Percentiles rank a stretch among this genome's conserved stretches.
Evolutionary conservation across 2,888 invertebrate genomes (phyloP).

Genomic region (Lycia hirtaria): DNA sequence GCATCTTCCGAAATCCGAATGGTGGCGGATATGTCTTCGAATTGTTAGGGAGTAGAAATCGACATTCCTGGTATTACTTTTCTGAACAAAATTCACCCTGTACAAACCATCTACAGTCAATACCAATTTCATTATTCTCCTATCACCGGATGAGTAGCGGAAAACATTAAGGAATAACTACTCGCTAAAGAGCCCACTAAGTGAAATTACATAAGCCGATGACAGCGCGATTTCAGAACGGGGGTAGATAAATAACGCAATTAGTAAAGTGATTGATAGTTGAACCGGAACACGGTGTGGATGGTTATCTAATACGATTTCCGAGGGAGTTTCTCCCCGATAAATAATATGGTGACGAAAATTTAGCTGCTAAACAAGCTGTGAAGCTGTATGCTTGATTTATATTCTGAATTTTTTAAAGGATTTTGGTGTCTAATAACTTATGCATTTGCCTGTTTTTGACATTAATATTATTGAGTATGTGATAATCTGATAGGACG

Average conservation of each 20-base stretch:
- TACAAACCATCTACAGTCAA: slow-evolving; percentile 25
- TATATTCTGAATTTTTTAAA: too few species aligned
- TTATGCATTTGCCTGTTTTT: too few species aligned
- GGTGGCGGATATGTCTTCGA: too few species aligned
- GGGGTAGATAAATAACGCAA: slow-evolving; percentile 77
- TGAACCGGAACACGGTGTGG: slow-evolving; percentile 34
- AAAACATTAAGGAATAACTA: slow-evolving; percentile 66
- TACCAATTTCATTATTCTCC: slow-evolving; percentile 49
- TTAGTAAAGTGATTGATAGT: slow-evolving; percentile 78
- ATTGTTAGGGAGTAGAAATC: too few species aligned
- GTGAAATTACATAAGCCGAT: slow-evolving; percentile 76
- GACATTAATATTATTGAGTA: too few species aligned
- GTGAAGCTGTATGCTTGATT: too few species aligned
- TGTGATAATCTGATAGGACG: too few species aligned
- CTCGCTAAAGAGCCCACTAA: slow-evolving; percentile 69
- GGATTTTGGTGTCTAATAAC: too few species aligned
- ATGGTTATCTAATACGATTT: slow-evolving; percentile 31
- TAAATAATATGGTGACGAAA: slow-evolving; percentile 11
- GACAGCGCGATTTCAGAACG: slow-evolving; percentile 68
- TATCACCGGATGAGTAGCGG: slow-evolving; percentile 55
- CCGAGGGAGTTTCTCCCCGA: slow-evolving; percentile 6
- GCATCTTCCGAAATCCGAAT: too few species aligned
- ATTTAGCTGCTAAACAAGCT: too few species aligned
- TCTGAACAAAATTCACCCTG: not conserved
- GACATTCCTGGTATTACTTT: not conserved